Evolutionary conservation across 1,140 invertebrate species (phyloP).

Genomic region (Galleria mellonella): DNA sequence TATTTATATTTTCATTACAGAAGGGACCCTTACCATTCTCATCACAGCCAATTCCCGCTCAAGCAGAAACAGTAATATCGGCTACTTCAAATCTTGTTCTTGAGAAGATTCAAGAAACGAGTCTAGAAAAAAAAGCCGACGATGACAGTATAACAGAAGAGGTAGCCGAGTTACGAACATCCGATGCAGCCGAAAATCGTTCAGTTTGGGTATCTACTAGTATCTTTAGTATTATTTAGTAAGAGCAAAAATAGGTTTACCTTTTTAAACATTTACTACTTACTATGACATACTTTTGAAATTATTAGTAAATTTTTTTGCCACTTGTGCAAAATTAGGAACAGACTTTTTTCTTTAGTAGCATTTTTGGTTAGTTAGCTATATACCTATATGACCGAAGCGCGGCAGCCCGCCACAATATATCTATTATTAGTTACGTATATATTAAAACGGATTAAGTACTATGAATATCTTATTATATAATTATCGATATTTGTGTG

Average conservation of each 20-base stretch:
- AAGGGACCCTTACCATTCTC: constrained; percentile 16
- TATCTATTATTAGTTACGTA: background rate
- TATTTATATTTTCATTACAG: constrained; percentile 18
- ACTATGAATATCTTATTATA: background rate
- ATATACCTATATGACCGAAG: background rate
- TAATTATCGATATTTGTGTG: too few relatives aligned
- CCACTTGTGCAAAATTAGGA: too few relatives aligned
- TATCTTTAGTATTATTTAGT: too few relatives aligned
- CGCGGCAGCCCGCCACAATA: constrained; percentile 17
- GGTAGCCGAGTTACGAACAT: constrained; percentile 31
- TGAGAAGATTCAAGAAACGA: constrained; percentile 10
- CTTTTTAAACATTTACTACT: too few relatives aligned
- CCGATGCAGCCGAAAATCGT: constrained; percentile 26
- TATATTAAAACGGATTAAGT: background rate
- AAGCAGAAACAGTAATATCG: constrained; percentile 5
- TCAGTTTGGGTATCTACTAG: constrained; percentile 55
- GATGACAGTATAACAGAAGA: constrained; percentile 47
- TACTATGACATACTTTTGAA: too few relatives aligned
- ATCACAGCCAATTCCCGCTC: constrained; percentile 22
- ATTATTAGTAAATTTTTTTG: too few relatives aligned
- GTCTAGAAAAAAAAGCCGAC: constrained; percentile 15
- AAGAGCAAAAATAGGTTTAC: too few relatives aligned
- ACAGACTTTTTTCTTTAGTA: background rate
- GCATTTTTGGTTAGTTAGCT: background rate
- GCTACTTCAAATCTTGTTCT: background rate